A percentile compares a stretch with the other conserved stretches of the same genome.
Evolutionary conservation across 2,797 vertebrate species (phyloP).

Genomic region (Aythya fuligula): DNA sequence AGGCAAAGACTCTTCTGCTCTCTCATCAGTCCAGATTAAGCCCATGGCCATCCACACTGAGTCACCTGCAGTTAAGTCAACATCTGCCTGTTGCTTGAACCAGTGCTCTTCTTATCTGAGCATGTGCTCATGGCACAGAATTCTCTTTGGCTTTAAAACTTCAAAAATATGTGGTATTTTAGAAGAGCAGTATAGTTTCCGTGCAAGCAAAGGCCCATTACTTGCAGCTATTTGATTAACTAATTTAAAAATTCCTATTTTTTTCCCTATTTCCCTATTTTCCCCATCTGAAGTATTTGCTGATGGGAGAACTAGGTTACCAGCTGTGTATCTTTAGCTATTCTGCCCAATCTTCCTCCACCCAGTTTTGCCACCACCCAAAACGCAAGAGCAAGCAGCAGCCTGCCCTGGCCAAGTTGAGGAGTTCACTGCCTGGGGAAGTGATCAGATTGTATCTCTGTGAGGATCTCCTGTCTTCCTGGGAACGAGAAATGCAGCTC

Average conservation of each 20-base stretch:
- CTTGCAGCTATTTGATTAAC: conserved; percentile 7
- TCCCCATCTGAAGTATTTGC: background rate
- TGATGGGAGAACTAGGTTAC: background rate
- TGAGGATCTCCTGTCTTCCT: background rate
- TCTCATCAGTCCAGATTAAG: background rate
- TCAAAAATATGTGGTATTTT: background rate
- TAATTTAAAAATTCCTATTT: background rate
- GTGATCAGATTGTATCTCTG: conserved; percentile 20
- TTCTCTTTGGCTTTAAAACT: conserved; percentile 10
- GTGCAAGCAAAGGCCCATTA: background rate
- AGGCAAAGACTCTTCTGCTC: background rate
- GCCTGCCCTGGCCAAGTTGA: conserved; percentile 22
- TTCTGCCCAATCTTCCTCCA: conserved; percentile 30
- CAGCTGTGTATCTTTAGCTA: background rate
- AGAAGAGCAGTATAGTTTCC: background rate
- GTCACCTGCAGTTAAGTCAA: background rate
- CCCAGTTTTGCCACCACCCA: conserved; percentile 17
- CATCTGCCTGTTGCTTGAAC: background rate
- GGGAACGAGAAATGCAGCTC: conserved; percentile 5
- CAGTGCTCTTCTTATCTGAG: background rate
- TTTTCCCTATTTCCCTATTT: background rate
- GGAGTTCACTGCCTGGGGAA: conserved; percentile 25
- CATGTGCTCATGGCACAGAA: background rate
- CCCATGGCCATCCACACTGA: background rate
- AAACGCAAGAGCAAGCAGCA: background rate